These are phyloP conservation scores for Perithous albicinctus DNA, from an alignment of 2,888 invertebrate genomes.

Conservation along the genomic window DNA sequence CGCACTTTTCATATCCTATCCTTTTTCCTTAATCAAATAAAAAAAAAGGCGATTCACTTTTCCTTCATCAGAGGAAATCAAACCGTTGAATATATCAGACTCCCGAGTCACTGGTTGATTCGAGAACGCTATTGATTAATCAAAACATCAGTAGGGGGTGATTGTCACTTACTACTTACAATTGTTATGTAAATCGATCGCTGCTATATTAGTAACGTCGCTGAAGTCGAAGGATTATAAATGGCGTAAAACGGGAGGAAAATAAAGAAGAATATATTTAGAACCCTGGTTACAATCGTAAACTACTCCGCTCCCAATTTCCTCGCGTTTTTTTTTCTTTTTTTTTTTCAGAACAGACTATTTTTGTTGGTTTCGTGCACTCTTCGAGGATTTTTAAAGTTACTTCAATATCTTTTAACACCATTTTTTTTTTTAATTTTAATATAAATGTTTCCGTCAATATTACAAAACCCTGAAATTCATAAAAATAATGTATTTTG, in stretches of 20 bases:
- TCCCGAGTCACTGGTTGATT: background rate
- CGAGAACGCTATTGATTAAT: background rate
- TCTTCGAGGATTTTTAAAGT: no score
- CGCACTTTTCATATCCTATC: constrained; percentile 20
- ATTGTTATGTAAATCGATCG: constrained; percentile 58
- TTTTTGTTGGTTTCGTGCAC: no score
- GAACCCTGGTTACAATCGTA: background rate
- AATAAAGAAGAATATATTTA: constrained; percentile 65
- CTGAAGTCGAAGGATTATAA: constrained; percentile 18
- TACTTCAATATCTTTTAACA: no score
- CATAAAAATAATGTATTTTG: no score
- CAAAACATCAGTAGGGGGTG: background rate
- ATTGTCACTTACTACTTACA: background rate
- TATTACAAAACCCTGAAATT: no score
- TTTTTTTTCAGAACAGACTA: background rate
- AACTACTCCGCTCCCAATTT: constrained; percentile 14
- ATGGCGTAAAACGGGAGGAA: background rate
- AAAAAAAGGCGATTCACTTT: background rate
- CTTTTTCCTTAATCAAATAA: constrained; percentile 24
- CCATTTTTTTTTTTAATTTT: no score
- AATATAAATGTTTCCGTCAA: no score
- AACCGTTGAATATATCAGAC: constrained; percentile 1
- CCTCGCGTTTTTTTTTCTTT: background rate
- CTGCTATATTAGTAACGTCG: constrained; percentile 71
- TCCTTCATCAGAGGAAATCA: constrained; percentile 3